phyloP scores from a whole-genome alignment of 1,140 invertebrate genomes.

The Eulimnadia texana region DNA sequence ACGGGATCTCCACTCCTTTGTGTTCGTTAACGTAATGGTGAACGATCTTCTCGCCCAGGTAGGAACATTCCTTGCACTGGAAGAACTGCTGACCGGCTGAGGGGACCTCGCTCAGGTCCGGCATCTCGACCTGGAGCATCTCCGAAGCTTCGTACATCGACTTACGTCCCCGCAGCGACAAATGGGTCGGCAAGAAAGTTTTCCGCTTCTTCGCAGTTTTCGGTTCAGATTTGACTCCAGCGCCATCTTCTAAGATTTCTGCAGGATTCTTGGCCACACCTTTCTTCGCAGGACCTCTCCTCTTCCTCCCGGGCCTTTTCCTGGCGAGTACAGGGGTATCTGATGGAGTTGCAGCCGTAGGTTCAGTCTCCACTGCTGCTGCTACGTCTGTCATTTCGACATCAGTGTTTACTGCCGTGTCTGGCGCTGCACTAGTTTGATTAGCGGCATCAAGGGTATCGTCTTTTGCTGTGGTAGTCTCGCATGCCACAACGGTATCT shows the following conservation, averaged over 20 bases:
- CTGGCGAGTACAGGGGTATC: background rate
- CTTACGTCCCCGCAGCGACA: constrained; percentile 12
- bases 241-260: too few relatives aligned
- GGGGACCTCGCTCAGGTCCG: background rate
- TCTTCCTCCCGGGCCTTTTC: background rate
- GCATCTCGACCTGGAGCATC: background rate
- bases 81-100: constrained; percentile 25
- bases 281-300: too few relatives aligned
- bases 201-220: constrained; percentile 7
- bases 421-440: background rate
- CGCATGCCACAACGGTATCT: too few relatives aligned
- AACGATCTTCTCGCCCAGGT: constrained; percentile 42
- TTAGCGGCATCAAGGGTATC: background rate
- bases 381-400: background rate
- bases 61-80: constrained; percentile 40
- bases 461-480: background rate
- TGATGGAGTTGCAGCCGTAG: background rate
- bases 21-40: constrained; percentile 46
- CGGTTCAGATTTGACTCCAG: background rate
- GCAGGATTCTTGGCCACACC: too few relatives aligned
- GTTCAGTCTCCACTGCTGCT: background rate
- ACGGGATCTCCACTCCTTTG: constrained; percentile 42
- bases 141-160: constrained; percentile 15
- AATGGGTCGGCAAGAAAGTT: constrained; percentile 7
- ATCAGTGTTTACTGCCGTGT: background rate